Evolutionary conservation across 2,888 invertebrate species (phyloP).

Genomic region (Oligia strigilis): DNA sequence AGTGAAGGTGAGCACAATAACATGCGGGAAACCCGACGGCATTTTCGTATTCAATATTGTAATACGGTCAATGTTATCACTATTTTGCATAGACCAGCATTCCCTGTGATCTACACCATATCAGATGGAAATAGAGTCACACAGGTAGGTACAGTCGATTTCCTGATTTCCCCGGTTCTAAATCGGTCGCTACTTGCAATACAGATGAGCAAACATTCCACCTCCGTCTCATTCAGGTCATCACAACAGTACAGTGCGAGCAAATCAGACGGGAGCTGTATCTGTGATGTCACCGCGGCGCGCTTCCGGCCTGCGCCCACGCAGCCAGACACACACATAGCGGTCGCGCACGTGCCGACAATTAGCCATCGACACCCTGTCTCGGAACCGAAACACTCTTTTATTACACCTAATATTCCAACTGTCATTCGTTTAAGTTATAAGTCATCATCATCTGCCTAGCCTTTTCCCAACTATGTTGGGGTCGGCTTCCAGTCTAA

Average conservation of each 20-base stretch:
- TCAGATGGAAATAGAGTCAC: neutral
- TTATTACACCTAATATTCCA: conserved; percentile 31
- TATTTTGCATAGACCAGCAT: conserved; percentile 7
- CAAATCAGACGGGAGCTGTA: conserved; percentile 65
- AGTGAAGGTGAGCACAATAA: conserved; percentile 61
- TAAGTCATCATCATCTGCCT: no score
- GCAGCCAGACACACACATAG: conserved; percentile 56
- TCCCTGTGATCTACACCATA: neutral
- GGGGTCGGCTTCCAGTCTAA: no score
- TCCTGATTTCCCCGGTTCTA: neutral
- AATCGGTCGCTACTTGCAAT: conserved; percentile 1
- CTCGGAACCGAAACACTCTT: conserved; percentile 41
- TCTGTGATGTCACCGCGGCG: conserved; percentile 77
- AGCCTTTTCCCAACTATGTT: no score
- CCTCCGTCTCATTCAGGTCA: conserved; percentile 54
- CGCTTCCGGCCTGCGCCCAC: conserved; percentile 71
- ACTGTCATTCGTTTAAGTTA: neutral
- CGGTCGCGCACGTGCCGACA: conserved; percentile 54
- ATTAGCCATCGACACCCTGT: conserved; percentile 62
- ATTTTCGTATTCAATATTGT: conserved; percentile 49
- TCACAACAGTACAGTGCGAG: conserved; percentile 41
- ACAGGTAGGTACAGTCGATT: neutral
- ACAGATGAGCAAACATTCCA: conserved; percentile 24
- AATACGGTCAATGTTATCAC: conserved; percentile 46
- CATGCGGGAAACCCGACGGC: conserved; percentile 52